Base-by-base conservation (phyloP, 2,113 vertebrate genomes). In the Eleginops maclovinus region DNA sequence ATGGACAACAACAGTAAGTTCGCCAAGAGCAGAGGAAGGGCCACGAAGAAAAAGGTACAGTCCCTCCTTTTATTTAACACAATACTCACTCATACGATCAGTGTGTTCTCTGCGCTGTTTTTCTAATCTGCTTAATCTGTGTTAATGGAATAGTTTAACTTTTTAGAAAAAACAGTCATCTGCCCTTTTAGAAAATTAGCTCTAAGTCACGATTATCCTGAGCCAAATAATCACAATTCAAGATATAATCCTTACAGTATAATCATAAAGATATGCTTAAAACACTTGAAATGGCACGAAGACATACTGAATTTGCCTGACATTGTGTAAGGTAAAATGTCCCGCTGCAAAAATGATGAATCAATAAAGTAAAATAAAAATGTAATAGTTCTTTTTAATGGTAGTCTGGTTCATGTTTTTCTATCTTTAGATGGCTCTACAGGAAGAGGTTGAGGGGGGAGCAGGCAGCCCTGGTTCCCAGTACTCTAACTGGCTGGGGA, bases 1-100 rank as follows among this genome's bases (percentile, higher is more conserved):
- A 99, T 99, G 98, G 98, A 99, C 93, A 99, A 98, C 95, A 99
- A 96, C 94, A 98, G 97, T 88, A 99, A 99, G 87, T 96, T 99
- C 75, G 91, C 96, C 31, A 99, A 97, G 93, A 98, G 97, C 92
- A 95, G 96, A 84, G 97, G 97, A 79, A 95, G 97, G 55, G 98
- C 97, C 14, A 94, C 97, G 43, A 99, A 99, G 94, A 99, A 99
- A 88, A 99, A 99, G 93, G 96, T 95, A 83, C 5, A 3, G 9
- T 46, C 17, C 12, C 31, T 9, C 3, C 40, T 46, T 40, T 19
- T 41, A 19, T 26, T n/a, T 16, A 9, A 62, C 22, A 17, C 3
- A 16, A 5, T n/a, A 40, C 46, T 70, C 19, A 14, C 24, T 19
- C 19, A 31, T 11, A 21, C 12, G n/a, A 44, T 19, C 9, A 2